Evolutionary conservation across 2,113 vertebrate species (phyloP).

Genomic region (Tachuris rubrigastra): DNA sequence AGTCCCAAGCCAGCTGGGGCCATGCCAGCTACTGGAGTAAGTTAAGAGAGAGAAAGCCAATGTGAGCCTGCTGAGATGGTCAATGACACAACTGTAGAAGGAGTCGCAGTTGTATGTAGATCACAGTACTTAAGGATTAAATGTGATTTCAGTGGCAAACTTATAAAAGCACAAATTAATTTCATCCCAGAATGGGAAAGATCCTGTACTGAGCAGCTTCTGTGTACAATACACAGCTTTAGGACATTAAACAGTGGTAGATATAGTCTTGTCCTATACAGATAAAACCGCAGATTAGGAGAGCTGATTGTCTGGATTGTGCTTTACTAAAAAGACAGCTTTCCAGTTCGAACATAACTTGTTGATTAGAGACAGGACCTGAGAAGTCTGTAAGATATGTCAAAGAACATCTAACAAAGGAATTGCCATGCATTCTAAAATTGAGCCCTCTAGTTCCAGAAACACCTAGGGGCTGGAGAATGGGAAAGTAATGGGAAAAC

Average conservation of each 20-base stretch:
- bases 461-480: not conserved
- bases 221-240: not conserved
- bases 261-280: not conserved
- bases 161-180: not conserved
- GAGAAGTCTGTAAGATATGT: not conserved
- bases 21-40: not conserved
- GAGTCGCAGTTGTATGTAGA: not conserved
- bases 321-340: not conserved
- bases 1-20: not conserved
- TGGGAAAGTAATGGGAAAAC: not conserved
- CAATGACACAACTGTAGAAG: not conserved
- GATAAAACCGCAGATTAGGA: not conserved
- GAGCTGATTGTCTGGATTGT: not conserved
- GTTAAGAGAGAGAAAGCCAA: not conserved
- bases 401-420: not conserved
- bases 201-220: not conserved
- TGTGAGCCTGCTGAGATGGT: not conserved
- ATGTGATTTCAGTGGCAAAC: not conserved
- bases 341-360: not conserved
- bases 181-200: not conserved
- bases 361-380: not conserved
- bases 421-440: not conserved
- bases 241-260: not conserved
- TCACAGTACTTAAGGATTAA: not conserved
- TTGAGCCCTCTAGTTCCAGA: not conserved